Percentiles rank a stretch among this genome's conserved stretches.
Conservation (phyloP, 2,888 invertebrate genomes). For the Rotaria socialis region DNA sequence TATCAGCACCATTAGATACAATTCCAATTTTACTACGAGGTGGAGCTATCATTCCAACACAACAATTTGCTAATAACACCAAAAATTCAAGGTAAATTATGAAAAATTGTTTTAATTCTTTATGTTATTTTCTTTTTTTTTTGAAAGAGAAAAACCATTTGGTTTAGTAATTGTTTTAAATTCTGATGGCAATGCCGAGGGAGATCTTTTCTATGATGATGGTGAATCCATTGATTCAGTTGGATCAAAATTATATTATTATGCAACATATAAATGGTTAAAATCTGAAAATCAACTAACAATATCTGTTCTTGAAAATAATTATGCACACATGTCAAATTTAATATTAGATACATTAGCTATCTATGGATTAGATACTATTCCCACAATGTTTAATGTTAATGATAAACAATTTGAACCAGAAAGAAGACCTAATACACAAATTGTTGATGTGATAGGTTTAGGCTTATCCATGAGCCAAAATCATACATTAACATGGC, state of each 20-base stretch:
- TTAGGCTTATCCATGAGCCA: slow-evolving; percentile 35
- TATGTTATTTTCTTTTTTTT: background rate
- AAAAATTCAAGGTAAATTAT: background rate
- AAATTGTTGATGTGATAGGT: background rate
- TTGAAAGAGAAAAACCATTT: slow-evolving; percentile 65
- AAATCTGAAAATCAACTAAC: background rate
- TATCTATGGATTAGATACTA: slow-evolving; percentile 6
- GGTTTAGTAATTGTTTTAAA: slow-evolving; percentile 68
- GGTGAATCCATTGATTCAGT: slow-evolving; percentile 66
- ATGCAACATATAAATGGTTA: slow-evolving; percentile 35
- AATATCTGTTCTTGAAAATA: slow-evolving; percentile 42
- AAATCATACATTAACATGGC: slow-evolving; percentile 37
- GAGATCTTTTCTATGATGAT: slow-evolving; percentile 76
- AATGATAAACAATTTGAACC: background rate
- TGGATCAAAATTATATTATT: slow-evolving; percentile 36
- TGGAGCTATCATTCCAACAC: slow-evolving; percentile 52
- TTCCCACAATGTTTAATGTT: background rate
- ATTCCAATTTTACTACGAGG: slow-evolving; percentile 53
- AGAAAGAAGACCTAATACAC: background rate
- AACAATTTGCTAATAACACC: slow-evolving; percentile 38
- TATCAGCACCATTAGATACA: slow-evolving; percentile 40
- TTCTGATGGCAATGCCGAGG: slow-evolving; percentile 62
- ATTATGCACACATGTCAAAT: slow-evolving; percentile 38
- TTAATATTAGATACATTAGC: slow-evolving; percentile 37
- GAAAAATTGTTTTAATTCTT: background rate